phyloP scores from a whole-genome alignment of 2,797 vertebrate species.

The Mastacembelus armatus region DNA sequence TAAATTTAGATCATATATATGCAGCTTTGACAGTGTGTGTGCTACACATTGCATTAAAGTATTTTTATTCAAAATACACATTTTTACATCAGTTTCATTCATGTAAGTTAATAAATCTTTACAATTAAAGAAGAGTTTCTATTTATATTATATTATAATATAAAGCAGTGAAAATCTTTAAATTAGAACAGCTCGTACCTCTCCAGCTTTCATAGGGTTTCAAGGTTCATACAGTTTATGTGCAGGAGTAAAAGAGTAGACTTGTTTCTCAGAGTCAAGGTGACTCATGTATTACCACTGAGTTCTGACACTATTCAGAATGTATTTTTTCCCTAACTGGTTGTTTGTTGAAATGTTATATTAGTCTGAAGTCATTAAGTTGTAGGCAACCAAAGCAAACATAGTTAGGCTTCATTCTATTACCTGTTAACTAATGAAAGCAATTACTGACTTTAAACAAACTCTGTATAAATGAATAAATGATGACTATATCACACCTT shows the following conservation, averaged over 20 bases:
- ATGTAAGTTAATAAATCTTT: too few relatives aligned
- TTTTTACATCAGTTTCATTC: too few relatives aligned
- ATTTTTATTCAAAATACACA: too few relatives aligned
- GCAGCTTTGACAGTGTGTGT: too few relatives aligned
- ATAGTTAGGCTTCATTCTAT: background rate
- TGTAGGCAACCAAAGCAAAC: conserved; percentile 1
- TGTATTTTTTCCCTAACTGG: background rate
- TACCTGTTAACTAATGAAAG: too few relatives aligned
- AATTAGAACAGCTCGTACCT: conserved; percentile 15
- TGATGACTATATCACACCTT: background rate
- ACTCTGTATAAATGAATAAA: too few relatives aligned
- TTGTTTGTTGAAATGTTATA: background rate
- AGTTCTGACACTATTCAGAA: too few relatives aligned
- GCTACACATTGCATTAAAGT: background rate
- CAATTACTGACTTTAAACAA: background rate
- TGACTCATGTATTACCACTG: too few relatives aligned
- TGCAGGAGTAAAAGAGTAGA: too few relatives aligned
- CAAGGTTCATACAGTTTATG: background rate
- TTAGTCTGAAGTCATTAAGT: background rate
- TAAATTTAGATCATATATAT: conserved; percentile 19
- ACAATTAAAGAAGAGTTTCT: background rate
- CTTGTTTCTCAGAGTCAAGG: background rate
- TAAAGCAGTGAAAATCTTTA: conserved; percentile 13
- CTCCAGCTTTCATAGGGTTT: background rate
- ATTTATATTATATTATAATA: background rate